Evolutionary conservation across 2,888 invertebrate genomes (phyloP).

Genomic region (Ashinkailepas kermadecensis): DNA sequence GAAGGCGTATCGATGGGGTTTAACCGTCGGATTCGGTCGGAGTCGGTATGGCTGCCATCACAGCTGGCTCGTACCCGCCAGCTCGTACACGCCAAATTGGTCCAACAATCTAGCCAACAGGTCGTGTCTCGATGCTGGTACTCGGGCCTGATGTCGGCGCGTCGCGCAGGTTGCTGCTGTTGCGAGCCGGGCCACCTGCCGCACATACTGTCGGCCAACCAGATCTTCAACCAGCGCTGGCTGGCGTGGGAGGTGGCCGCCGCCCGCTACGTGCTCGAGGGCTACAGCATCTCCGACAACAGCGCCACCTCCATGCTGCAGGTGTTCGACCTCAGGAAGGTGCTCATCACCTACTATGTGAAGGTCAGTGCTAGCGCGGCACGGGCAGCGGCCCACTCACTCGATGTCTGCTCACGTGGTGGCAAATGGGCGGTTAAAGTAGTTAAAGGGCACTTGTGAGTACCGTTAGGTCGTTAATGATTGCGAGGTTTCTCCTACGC

Average conservation of each 20-base stretch:
- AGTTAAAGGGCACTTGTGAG: too few relatives aligned
- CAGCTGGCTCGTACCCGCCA: background rate
- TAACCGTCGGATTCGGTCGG: too few relatives aligned
- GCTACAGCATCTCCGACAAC: conserved; percentile 97
- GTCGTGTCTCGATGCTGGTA: too few relatives aligned
- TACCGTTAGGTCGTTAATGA: too few relatives aligned
- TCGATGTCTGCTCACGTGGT: background rate
- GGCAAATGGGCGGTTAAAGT: too few relatives aligned
- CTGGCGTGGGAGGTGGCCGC: conserved; percentile 95
- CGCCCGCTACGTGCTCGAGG: conserved; percentile 95
- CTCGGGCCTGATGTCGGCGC: background rate
- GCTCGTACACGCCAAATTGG: background rate
- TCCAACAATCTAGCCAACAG: background rate
- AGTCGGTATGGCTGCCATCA: too few relatives aligned
- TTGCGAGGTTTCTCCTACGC: too few relatives aligned
- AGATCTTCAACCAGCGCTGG: conserved; percentile 96
- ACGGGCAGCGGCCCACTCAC: too few relatives aligned
- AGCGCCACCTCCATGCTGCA: conserved; percentile 94
- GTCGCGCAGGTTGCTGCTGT: conserved; percentile 66
- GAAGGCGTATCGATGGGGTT: too few relatives aligned
- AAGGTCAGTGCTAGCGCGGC: conserved; percentile 55
- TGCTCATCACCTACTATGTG: conserved; percentile 93
- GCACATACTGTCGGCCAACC: conserved; percentile 84
- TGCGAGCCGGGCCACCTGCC: conserved; percentile 83
- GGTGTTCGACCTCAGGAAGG: conserved; percentile 93